Evolutionary conservation across 2,797 vertebrate genomes (phyloP).

Genomic region (Enteromius afrohamiltoni): DNA sequence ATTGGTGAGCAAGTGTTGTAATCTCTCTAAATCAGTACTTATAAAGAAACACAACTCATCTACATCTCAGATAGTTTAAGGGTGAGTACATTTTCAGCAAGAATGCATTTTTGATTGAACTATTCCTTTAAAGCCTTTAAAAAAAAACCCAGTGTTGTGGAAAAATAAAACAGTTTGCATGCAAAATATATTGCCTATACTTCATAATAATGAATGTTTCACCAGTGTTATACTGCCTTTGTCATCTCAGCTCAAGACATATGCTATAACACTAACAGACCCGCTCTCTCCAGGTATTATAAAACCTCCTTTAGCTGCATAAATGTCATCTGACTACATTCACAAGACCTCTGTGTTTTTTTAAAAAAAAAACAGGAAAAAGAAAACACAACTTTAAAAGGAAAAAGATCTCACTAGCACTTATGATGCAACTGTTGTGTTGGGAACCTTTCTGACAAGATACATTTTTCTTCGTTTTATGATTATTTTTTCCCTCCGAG

Average conservation of each 20-base stretch:
- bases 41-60: background rate
- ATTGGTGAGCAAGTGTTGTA: background rate
- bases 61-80: background rate
- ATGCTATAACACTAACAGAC: constrained; percentile 4
- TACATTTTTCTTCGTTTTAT: background rate
- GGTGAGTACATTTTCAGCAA: background rate
- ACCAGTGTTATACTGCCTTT: background rate
- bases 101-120: background rate
- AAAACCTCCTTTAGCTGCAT: constrained; percentile 1
- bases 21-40: background rate
- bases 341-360: constrained; percentile 19
- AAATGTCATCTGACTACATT: constrained; percentile 5
- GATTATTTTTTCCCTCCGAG: background rate
- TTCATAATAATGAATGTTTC: background rate
- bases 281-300: constrained; percentile 10
- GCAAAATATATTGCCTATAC: background rate
- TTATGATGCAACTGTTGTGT: constrained; percentile 27
- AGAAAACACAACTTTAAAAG: background rate
- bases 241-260: background rate
- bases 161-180: background rate
- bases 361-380: background rate
- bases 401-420: background rate
- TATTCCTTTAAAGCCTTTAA: background rate
- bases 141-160: background rate
- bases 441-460: background rate